A percentile compares a stretch with the other conserved stretches of the same genome.
Evolutionary conservation across 1,140 invertebrate species (phyloP).

Genomic region (Papilio machaon): DNA sequence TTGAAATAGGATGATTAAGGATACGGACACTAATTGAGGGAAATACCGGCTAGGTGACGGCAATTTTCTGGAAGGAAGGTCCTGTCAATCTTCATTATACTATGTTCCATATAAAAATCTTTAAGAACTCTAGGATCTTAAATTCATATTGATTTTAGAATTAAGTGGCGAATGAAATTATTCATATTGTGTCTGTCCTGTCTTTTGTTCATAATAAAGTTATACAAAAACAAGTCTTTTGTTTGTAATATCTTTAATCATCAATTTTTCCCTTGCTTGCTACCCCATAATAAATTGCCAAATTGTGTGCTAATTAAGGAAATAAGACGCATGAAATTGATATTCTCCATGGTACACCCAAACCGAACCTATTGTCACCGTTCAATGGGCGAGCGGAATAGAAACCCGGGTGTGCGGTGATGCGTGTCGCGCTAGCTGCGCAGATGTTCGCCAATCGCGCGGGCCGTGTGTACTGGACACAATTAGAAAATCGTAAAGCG

Average conservation of each 20-base stretch:
- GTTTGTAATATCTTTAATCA: too few relatives aligned
- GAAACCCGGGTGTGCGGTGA: slow-evolving; percentile 68
- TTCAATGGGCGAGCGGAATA: slow-evolving; percentile 59
- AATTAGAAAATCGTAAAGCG: slow-evolving; percentile 57
- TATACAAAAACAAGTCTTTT: too few relatives aligned
- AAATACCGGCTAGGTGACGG: background rate
- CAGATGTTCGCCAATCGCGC: slow-evolving; percentile 51
- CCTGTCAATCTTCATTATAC: background rate
- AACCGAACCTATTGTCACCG: slow-evolving; percentile 34
- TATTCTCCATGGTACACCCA: slow-evolving; percentile 5
- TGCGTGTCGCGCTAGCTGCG: slow-evolving; percentile 55
- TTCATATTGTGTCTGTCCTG: background rate
- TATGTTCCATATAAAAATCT: background rate
- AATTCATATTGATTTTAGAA: background rate
- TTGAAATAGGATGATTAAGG: background rate
- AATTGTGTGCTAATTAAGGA: slow-evolving; percentile 15
- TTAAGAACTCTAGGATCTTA: background rate
- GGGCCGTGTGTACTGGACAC: slow-evolving; percentile 50
- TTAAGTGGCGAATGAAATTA: background rate
- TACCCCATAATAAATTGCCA: background rate
- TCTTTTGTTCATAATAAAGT: too few relatives aligned
- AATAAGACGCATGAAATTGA: background rate
- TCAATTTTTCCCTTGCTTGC: background rate
- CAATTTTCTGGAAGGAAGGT: background rate
- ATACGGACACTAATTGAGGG: background rate